phyloP scores from a whole-genome alignment of 2,113 vertebrate genomes.

The Gymnocephalus cernua region DNA sequence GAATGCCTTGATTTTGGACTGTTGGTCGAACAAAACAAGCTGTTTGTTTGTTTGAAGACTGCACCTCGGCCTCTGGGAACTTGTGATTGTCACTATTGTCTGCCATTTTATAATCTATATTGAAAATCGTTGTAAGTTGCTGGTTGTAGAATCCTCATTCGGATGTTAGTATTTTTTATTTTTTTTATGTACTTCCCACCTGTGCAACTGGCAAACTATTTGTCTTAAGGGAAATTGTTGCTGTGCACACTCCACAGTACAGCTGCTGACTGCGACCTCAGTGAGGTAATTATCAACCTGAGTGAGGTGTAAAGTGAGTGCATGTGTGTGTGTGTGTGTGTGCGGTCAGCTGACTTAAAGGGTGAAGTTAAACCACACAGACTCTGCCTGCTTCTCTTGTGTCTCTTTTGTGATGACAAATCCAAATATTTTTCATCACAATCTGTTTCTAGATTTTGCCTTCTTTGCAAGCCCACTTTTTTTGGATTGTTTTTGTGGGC shows the following conservation, averaged over 20 bases:
- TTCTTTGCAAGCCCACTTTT: no score
- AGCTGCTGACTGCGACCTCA: background rate
- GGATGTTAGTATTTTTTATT: no score
- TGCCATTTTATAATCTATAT: no score
- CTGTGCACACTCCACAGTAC: background rate
- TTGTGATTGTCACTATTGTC: no score
- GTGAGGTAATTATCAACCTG: constrained; percentile 29
- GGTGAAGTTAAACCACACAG: background rate
- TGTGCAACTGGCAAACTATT: background rate
- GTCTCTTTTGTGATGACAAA: constrained; percentile 4
- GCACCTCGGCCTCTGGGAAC: background rate
- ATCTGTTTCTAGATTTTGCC: constrained; percentile 8
- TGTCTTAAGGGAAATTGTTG: background rate
- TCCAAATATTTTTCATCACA: background rate
- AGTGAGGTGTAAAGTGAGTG: background rate
- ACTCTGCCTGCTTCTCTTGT: background rate
- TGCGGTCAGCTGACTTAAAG: constrained; percentile 37
- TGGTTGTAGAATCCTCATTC: background rate
- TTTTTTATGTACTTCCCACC: background rate
- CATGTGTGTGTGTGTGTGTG: background rate
- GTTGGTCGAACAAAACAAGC: background rate
- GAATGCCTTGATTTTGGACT: background rate
- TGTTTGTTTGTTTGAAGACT: background rate
- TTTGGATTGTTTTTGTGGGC: background rate
- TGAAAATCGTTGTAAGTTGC: background rate